These are phyloP conservation scores for Hydriomena furcata DNA, from an alignment of 2,888 invertebrate genomes.

Conservation along the genomic window DNA sequence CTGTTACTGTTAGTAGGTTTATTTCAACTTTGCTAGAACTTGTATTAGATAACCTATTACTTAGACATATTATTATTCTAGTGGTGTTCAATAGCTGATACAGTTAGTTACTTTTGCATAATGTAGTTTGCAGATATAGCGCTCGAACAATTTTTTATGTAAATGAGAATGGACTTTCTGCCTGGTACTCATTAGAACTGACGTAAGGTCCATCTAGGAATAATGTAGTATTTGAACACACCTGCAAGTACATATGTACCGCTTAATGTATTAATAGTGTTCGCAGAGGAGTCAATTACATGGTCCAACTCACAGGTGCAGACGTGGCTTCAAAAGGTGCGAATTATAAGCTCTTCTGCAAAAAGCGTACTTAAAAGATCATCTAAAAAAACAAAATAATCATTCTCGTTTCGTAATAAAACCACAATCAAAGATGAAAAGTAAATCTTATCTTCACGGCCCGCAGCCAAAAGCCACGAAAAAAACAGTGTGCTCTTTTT, in stretches of 20 bases:
- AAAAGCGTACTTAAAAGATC: too few species aligned
- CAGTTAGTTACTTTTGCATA: slow-evolving; percentile 16
- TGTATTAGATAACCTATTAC: slow-evolving; percentile 14
- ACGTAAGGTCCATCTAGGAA: too few species aligned
- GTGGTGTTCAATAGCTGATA: slow-evolving; percentile 5
- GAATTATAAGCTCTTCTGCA: too few species aligned
- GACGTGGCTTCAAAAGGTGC: too few species aligned
- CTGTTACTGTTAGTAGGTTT: slow-evolving; percentile 50
- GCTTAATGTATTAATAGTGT: neutral
- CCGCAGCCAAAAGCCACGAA: neutral
- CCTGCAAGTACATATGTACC: slow-evolving; percentile 1
- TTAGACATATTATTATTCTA: slow-evolving; percentile 21
- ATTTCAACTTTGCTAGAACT: slow-evolving; percentile 38
- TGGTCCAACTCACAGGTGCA: too few species aligned
- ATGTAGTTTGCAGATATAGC: slow-evolving; percentile 15
- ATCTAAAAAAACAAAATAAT: too few species aligned
- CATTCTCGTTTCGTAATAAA: slow-evolving; percentile 2
- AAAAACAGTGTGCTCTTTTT: slow-evolving; percentile 31
- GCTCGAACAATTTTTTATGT: neutral
- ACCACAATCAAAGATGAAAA: neutral
- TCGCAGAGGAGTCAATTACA: too few species aligned
- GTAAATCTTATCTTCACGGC: slow-evolving; percentile 1
- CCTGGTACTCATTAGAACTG: neutral
- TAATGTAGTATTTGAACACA: neutral
- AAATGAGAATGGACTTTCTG: neutral